Evolutionary conservation across 2,113 vertebrate genomes (phyloP).

Genomic region (Acrocephalus arundinaceus): DNA sequence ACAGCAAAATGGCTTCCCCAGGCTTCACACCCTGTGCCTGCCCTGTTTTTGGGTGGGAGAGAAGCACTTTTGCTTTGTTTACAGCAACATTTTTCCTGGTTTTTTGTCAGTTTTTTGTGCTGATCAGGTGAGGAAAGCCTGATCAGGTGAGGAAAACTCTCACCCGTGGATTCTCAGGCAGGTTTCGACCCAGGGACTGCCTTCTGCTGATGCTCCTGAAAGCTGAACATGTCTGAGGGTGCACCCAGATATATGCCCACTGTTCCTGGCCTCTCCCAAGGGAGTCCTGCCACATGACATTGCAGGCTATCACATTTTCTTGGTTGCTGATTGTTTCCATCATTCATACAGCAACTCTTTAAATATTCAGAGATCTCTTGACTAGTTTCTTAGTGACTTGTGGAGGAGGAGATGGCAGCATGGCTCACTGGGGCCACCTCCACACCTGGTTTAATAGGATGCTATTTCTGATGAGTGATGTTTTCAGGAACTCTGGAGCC

Average conservation of each 20-base stretch:
- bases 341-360: neutral
- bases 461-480: neutral
- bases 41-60: accelerated
- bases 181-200: neutral
- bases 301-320: neutral
- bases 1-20: neutral
- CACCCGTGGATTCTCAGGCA: neutral
- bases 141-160: neutral
- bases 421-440: accelerated
- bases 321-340: neutral
- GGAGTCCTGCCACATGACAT: accelerated
- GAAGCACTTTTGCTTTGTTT: neutral
- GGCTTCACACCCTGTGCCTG: neutral
- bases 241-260: neutral
- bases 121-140: accelerated
- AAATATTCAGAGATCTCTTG: neutral
- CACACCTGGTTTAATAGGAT: neutral
- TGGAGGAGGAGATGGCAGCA: neutral
- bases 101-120: neutral
- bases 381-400: neutral
- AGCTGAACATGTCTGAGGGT: neutral
- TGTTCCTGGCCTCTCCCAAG: neutral
- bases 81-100: neutral
- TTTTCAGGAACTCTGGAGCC: neutral
- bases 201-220: neutral